Conservation (phyloP, 2,113 vertebrate species). For the Barnardius zonarius region DNA sequence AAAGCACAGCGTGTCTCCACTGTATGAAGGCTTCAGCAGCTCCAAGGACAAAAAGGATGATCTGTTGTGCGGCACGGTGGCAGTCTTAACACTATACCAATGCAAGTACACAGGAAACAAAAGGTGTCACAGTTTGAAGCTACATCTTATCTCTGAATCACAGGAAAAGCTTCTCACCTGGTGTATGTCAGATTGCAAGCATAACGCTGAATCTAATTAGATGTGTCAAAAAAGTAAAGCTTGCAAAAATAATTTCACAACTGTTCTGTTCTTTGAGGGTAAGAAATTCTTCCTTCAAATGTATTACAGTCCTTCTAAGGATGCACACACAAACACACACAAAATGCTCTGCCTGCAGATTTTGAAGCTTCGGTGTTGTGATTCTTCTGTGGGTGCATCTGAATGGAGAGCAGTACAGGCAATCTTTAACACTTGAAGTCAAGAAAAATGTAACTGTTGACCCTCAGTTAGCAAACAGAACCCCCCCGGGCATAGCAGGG, state of each 20-base stretch:
- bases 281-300: not conserved
- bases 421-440: not conserved
- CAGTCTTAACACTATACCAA: not conserved
- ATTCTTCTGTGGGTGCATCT: not conserved
- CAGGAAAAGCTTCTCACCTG: conserved; percentile 15
- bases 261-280: not conserved
- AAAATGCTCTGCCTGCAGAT: not conserved
- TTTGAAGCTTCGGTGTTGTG: not conserved
- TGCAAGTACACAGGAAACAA: not conserved
- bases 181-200: not conserved
- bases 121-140: not conserved
- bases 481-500: not conserved
- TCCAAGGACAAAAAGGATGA: not conserved
- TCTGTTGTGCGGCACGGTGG: not conserved
- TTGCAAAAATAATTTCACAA: conserved; percentile 9
- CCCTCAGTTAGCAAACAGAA: not conserved
- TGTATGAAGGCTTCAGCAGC: not conserved
- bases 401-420: not conserved
- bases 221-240: conserved; percentile 4
- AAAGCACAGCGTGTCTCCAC: accelerated
- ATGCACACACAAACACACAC: not conserved
- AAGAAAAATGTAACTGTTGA: not conserved
- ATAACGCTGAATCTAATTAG: not conserved
- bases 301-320: not conserved
- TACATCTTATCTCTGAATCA: not conserved